These are phyloP conservation scores for Alexandromys fortis DNA, from an alignment of 2,113 vertebrate genomes.

Conservation along the genomic window DNA sequence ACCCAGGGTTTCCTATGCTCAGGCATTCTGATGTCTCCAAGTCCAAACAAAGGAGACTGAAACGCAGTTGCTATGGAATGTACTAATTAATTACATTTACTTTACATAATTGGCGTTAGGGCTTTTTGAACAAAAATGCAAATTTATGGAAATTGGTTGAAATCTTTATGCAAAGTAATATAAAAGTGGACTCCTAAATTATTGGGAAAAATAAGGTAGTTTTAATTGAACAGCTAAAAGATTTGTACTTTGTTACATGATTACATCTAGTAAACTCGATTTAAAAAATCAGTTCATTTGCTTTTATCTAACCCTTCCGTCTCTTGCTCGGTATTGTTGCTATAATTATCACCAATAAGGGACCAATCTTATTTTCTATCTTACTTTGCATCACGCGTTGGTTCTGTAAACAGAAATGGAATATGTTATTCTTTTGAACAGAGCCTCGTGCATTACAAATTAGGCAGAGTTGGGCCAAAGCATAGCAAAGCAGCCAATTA, in stretches of 20 bases:
- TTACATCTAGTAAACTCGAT: conserved; percentile 66
- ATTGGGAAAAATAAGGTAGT: conserved; percentile 62
- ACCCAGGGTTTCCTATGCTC: background rate
- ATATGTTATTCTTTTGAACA: conserved; percentile 75
- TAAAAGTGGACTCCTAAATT: conserved; percentile 67
- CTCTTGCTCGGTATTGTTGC: conserved; percentile 65
- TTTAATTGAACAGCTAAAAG: conserved; percentile 77
- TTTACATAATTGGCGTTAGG: conserved; percentile 80
- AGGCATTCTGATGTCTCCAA: conserved; percentile 15
- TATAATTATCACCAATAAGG: conserved; percentile 80
- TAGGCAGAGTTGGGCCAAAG: conserved; percentile 57
- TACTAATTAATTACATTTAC: conserved; percentile 79
- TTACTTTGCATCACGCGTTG: conserved; percentile 56
- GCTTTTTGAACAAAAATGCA: conserved; percentile 79
- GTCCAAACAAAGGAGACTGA: conserved; percentile 54
- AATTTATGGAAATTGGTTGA: conserved; percentile 80
- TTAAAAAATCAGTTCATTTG: conserved; percentile 79
- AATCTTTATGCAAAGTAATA: conserved; percentile 78
- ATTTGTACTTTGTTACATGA: conserved; percentile 67
- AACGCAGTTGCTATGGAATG: conserved; percentile 62
- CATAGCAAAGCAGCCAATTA: conserved; percentile 64
- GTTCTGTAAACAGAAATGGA: conserved; percentile 72
- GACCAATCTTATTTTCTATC: conserved; percentile 76
- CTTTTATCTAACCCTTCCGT: conserved; percentile 76
- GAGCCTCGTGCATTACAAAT: conserved; percentile 63